A percentile compares a stretch with the other conserved stretches of the same genome.
phyloP scores from a whole-genome alignment of 2,797 vertebrate species.

The Acrossocheilus fasciatus region DNA sequence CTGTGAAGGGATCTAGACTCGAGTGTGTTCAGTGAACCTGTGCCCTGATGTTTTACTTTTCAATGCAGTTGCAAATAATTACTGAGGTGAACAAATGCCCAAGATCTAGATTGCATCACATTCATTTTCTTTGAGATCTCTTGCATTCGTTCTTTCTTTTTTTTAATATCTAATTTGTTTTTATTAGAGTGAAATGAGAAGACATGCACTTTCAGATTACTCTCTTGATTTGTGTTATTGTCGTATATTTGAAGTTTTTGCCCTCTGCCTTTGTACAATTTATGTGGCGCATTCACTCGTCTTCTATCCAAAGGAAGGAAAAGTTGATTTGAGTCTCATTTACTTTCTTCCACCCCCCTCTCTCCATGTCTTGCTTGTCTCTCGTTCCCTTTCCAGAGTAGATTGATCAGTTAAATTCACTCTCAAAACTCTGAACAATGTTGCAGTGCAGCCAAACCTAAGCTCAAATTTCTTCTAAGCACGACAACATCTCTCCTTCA shows the following conservation, averaged over 20 bases:
- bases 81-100: neutral
- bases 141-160: neutral
- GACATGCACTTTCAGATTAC: neutral
- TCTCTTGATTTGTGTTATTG: neutral
- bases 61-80: neutral
- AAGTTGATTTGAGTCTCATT: neutral
- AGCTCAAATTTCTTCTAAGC: neutral
- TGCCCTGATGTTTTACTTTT: neutral
- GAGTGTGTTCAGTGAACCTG: neutral
- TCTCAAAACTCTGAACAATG: neutral
- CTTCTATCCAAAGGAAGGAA: slow-evolving; percentile 7
- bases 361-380: neutral
- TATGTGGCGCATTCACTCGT: neutral
- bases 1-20: neutral
- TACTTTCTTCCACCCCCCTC: neutral
- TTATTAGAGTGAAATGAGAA: neutral
- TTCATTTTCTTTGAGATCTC: neutral
- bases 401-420: slow-evolving; percentile 14
- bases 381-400: neutral
- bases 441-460: slow-evolving; percentile 12
- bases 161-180: neutral
- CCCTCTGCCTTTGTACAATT: neutral
- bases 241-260: neutral
- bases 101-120: neutral
- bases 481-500: neutral